Percentiles rank a stretch among this genome's conserved stretches.
These are phyloP conservation scores for Aplodontia rufa DNA, from an alignment of 2,113 vertebrate species.

Conservation along the genomic window DNA sequence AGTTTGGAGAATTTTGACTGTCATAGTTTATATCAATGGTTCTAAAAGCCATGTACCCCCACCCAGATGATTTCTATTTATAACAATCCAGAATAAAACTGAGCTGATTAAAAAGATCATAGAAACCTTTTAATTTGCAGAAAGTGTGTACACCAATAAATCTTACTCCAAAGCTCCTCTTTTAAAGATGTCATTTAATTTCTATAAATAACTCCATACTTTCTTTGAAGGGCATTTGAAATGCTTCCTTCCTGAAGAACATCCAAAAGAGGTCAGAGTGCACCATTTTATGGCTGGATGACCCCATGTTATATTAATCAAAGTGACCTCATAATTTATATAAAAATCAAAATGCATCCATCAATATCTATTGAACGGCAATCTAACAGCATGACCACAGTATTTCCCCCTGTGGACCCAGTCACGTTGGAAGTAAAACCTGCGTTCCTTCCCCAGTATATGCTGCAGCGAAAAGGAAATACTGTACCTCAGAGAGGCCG, in stretches of 20 bases:
- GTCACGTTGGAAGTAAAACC: constrained; percentile 77
- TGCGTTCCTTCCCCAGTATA: constrained; percentile 80
- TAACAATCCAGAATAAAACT: constrained; percentile 45
- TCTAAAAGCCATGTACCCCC: not conserved
- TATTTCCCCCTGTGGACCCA: constrained; percentile 44
- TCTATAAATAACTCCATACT: constrained; percentile 38
- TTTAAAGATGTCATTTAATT: constrained; percentile 15
- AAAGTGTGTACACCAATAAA: not conserved
- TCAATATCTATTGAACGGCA: constrained; percentile 9
- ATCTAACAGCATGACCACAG: constrained; percentile 34
- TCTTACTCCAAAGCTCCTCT: constrained; percentile 42
- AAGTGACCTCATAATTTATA: constrained; percentile 11
- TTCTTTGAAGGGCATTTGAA: constrained; percentile 54
- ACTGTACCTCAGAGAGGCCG: constrained; percentile 87
- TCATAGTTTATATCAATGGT: constrained; percentile 21
- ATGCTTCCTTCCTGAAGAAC: constrained; percentile 46
- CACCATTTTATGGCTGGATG: constrained; percentile 56
- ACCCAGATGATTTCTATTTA: constrained; percentile 58
- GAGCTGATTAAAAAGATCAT: not conserved
- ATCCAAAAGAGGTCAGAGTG: constrained; percentile 57
- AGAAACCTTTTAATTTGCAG: constrained; percentile 46
- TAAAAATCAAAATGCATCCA: constrained; percentile 43
- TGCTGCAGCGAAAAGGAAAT: constrained; percentile 84
- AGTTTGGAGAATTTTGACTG: not conserved
- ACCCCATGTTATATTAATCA: constrained; percentile 46